Evolutionary conservation across 2,113 vertebrate genomes (phyloP), one percentile per base, ranked within the genome.

Genomic region (Prinia subflava): DNA sequence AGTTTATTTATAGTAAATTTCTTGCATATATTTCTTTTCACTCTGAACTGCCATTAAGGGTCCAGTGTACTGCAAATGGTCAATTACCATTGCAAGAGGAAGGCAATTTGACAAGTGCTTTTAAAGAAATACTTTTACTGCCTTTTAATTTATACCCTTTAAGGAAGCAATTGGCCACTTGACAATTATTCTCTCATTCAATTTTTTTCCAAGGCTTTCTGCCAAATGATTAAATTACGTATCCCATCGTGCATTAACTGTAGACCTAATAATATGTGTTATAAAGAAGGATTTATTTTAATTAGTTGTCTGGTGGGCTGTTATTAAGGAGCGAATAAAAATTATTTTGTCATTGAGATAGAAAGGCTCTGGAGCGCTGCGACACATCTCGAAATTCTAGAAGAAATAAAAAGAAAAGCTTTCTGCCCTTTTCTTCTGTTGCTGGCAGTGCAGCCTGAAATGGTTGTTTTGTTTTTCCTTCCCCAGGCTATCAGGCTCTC

Each of bases 401-500:
- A 96, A 96, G 89, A 62, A 86, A 95, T 67, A 60, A 65, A 63
- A 55, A 62, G 21, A 78, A 90, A 82, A 92, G 39, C 77, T 56
- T 74, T 47, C 90, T 73, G 3, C n/a, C 64, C 42, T 88, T 75
- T 70, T 50, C 44, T 41, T 77, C 44, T 71, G 6, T 73, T 62
- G 42, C 73, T 76, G n/a, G n/a, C 50, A 16, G 11, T 87, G 42
- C 74, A 95, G 21, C 55, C 95, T 77, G 70, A 60, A 39, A n/a
- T 41, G 47, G 49, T 86, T 67, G 53, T 94, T 92, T 86, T 67
- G 53, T 94, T 92, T 83, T 90, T 59, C 37, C 52, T 65, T 95
- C 73, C 84, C 79, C 97, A 99, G 99, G 99, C 99, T 33, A 99
- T 99, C 96, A 98, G 99, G 82, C 98, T 99, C 28, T 99, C 99